Evolutionary conservation across 2,113 vertebrate genomes (phyloP).

Genomic region (Nestor notabilis): DNA sequence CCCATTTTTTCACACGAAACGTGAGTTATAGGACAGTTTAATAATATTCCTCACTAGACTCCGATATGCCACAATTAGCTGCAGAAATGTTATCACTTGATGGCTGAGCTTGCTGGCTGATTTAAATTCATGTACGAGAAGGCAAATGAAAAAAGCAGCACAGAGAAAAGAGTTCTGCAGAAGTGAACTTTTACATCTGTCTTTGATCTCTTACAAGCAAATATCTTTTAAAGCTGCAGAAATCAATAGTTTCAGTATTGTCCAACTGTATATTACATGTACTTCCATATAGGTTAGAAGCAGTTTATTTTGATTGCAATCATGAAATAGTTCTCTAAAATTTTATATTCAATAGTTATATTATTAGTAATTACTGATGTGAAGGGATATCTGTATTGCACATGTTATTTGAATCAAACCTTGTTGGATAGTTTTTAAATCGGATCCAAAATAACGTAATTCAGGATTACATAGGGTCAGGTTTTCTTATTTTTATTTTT

Average conservation of each 20-base stretch:
- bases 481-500: constrained; percentile 47
- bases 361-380: constrained; percentile 36
- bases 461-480: background rate
- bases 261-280: background rate
- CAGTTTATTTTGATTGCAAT: constrained; percentile 30
- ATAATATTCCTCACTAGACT: constrained; percentile 43
- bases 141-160: constrained; percentile 9
- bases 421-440: constrained; percentile 18
- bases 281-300: background rate
- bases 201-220: constrained; percentile 34
- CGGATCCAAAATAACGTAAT: constrained; percentile 36
- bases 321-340: constrained; percentile 47
- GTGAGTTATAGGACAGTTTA: constrained; percentile 63
- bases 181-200: background rate
- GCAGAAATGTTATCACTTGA: constrained; percentile 14
- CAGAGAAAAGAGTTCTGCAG: background rate
- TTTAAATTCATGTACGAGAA: background rate
- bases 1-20: constrained; percentile 46
- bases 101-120: background rate
- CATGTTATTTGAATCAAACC: constrained; percentile 39
- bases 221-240: constrained; percentile 29
- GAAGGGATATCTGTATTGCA: constrained; percentile 30
- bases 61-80: constrained; percentile 5
- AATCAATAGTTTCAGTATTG: background rate
- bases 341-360: constrained; percentile 41